Conservation (phyloP, 2,888 invertebrate genomes). For the Clostera curtula region DNA sequence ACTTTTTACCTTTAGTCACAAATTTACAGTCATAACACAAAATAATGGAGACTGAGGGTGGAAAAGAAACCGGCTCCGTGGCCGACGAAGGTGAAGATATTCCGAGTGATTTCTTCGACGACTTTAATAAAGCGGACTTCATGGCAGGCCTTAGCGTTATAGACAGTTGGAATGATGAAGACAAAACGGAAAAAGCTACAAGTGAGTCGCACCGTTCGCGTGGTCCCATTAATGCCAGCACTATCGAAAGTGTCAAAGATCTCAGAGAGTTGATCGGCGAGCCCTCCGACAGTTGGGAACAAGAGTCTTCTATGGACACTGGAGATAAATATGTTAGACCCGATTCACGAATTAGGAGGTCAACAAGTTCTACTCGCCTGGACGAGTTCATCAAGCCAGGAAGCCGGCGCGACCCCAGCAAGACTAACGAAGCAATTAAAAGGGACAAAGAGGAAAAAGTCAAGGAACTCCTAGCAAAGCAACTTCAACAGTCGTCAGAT, state of each 20-base stretch:
- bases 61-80: slow-evolving; percentile 21
- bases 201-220: slow-evolving; percentile 10
- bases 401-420: slow-evolving; percentile 58
- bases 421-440: slow-evolving; percentile 60
- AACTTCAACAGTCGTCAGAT: slow-evolving; percentile 47
- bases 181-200: slow-evolving; percentile 7
- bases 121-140: slow-evolving; percentile 61
- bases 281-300: slow-evolving; percentile 20
- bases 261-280: slow-evolving; percentile 43
- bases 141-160: slow-evolving; percentile 65
- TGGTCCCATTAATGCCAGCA: slow-evolving; percentile 28
- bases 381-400: slow-evolving; percentile 57
- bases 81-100: slow-evolving; percentile 50
- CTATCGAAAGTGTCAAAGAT: slow-evolving; percentile 40
- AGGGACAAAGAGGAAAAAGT: slow-evolving; percentile 63
- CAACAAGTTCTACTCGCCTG: slow-evolving; percentile 26
- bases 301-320: slow-evolving; percentile 8
- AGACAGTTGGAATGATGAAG: slow-evolving; percentile 57
- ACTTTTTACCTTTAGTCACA: too few relatives aligned
- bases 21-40: too few relatives aligned
- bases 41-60: slow-evolving; percentile 14
- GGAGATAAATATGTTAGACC: slow-evolving; percentile 12
- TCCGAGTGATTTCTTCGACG: slow-evolving; percentile 68
- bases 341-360: slow-evolving; percentile 8
- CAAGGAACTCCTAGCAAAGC: slow-evolving; percentile 56